These are phyloP conservation scores for Rhopalosiphum padi DNA, from an alignment of 1,140 invertebrate genomes.

Conservation along the genomic window DNA sequence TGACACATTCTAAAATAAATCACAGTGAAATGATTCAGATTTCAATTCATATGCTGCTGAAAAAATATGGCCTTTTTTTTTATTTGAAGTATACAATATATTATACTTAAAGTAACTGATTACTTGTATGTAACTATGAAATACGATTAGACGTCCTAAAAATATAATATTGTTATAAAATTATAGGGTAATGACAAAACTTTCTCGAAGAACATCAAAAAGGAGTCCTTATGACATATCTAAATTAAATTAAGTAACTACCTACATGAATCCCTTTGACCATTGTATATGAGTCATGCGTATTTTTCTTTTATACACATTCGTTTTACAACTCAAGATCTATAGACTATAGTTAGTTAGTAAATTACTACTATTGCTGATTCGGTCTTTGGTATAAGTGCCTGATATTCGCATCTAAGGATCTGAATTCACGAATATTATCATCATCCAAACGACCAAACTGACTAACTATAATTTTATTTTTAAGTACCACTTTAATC, in stretches of 20 bases:
- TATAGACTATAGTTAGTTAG: neutral
- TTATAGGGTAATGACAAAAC: neutral
- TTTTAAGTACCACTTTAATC: too few species aligned
- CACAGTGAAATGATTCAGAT: neutral
- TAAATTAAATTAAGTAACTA: neutral
- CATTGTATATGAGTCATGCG: neutral
- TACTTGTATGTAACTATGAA: neutral
- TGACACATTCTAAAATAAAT: neutral
- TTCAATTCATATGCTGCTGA: too few species aligned
- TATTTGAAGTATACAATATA: neutral
- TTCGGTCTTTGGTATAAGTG: neutral
- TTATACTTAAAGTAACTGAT: neutral
- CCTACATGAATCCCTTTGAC: neutral
- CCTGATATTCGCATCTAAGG: neutral
- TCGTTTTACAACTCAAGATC: neutral
- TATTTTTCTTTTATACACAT: neutral
- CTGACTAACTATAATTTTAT: too few species aligned
- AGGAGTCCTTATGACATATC: neutral
- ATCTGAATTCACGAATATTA: neutral
- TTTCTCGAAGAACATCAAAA: neutral
- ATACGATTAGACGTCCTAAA: neutral
- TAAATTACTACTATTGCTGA: neutral
- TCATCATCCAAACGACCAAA: neutral
- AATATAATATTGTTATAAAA: neutral
- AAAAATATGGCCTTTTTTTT: neutral